These are phyloP conservation scores for Bolinopsis microptera DNA, from an alignment of 37 sponge, comb jelly and placozoan species.

Conservation along the genomic window DNA sequence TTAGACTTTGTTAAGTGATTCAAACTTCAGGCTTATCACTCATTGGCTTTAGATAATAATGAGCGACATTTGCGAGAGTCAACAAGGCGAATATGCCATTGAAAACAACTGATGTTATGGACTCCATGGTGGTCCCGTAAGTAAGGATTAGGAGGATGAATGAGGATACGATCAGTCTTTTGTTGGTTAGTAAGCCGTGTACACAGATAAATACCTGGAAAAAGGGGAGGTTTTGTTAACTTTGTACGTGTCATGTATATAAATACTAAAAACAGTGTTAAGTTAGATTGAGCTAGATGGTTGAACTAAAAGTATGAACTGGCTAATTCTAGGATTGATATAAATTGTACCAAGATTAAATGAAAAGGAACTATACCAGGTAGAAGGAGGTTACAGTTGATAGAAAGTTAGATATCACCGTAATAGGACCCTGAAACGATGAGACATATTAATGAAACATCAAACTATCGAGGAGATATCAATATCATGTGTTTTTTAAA, in stretches of 20 bases:
- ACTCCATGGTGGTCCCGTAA: constrained; percentile 37
- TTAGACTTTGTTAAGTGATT: no score
- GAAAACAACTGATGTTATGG: constrained; percentile 1
- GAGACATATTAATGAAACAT: neutral
- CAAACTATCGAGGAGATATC: no score
- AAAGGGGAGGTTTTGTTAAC: no score
- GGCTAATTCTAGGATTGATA: no score
- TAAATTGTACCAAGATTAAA: no score
- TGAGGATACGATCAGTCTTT: constrained; percentile 25
- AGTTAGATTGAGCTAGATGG: no score
- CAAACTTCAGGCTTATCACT: neutral
- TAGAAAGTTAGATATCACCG: neutral
- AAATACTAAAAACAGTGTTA: no score
- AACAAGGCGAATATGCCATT: constrained; percentile 52
- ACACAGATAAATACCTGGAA: constrained; percentile 52
- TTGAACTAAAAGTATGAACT: no score
- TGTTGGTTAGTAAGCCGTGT: constrained; percentile 23
- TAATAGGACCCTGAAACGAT: constrained; percentile 12
- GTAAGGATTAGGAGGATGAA: constrained; percentile 59
- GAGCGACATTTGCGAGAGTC: constrained; percentile 50
- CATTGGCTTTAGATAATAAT: constrained; percentile 36
- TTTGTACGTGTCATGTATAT: no score
- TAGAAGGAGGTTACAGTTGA: constrained; percentile 1
- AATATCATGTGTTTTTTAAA: no score
- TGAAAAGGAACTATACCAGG: neutral